Base-by-base conservation (phyloP, 2,888 invertebrate species). In the Caenorhabditis panamensis region DNA sequence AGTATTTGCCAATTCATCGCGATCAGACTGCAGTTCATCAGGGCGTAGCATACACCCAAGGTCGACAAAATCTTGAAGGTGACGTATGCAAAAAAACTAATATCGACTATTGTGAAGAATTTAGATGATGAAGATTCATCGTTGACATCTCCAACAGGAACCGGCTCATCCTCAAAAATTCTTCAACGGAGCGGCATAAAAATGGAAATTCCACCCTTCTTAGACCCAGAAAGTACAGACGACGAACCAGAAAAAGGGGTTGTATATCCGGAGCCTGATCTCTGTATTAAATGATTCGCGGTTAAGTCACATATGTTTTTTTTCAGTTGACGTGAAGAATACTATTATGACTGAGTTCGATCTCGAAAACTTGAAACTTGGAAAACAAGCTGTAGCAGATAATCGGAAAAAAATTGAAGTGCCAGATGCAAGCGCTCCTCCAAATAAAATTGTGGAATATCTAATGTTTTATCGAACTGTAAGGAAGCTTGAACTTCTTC, bases 301-400 rank as follows among this genome's bases (percentile, higher is more conserved):
- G 2, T 11, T 11, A 13, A 6, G 2, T 41, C 2, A 41, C 13
- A 31, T 9, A 8, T 16, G 24, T 37, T 0, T 41, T 62, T 22
- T 73, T 79, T 37, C 64, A 80, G 80, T 80, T 64, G 80, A 80
- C 18, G 8, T 51, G n/a, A 80, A 75, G 41, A 80, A 31, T 31
- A 66, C 66, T 8, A 51, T 64, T 9, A 69, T 80, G 51, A 69
- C 64, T 0, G 80, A 80, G 31, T 61, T 49, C 36, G 75, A 80
- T 26, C 37, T 80, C 26, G 80, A 80, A 36, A 41, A 37, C 0
- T n/a, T 75, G 47, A 62, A 63, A 24, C 31, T 56, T 0, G 64
- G 56, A 36, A 49, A 64, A 22, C 22, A 54, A 41, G 37, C 37
- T 13, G 37, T 53, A 0, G 72, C 67, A 2, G 63, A 71, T 16